Evolutionary conservation across 1,140 invertebrate genomes (phyloP), one percentile per base, ranked within the genome.

Genomic region (Alviniconcha marisindica): DNA sequence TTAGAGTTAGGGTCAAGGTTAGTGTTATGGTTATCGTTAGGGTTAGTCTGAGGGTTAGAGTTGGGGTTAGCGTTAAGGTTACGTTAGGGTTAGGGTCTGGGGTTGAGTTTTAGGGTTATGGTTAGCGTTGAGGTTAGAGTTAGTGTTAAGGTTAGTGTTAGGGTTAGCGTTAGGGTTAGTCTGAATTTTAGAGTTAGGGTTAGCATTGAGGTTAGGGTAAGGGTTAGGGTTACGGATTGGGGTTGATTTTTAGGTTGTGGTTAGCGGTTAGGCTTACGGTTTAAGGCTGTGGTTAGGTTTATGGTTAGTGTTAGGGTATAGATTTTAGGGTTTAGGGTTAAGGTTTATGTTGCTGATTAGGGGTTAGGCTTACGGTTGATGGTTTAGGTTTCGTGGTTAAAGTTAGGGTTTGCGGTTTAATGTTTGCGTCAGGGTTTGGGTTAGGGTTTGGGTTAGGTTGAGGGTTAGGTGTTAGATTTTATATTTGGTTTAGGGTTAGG

Each of bases 401-500:
- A 74, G 82, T 77, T 40, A 44, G 38, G 69, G 82, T 76, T 40
- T 10, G 38, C 28, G 82, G 81, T 40, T 83, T 48, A 48, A 42
- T 77, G 36, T 44, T 83, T 63, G 74, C 73, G 73, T 77, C 77
- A 77, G 51, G 82, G 73, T 83, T 83, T 77, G 73, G 73, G 82
- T 83, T 84, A 84, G 83, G 83, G 76, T 84, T 80, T 73, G 77
- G 77, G 81, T 79, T 84, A 80, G 78, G 83, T 77, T 79, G 80
- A 80, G 69, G 77, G 83, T 79, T 84, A 85, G 77, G 81, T n/a
- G 84, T 85, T 85, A 83, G 84, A 81, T 81, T 83, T 85, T 83
- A 81, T 76, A 81, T 85, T 85, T 60, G 81, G 81, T 81, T 78
- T 87, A 77, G 79, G 86, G 77, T 87, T 83, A 85, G 86, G 84